Evolutionary conservation across 1,140 invertebrate species (phyloP).

Genomic region (Temnothorax nylanderi): DNA sequence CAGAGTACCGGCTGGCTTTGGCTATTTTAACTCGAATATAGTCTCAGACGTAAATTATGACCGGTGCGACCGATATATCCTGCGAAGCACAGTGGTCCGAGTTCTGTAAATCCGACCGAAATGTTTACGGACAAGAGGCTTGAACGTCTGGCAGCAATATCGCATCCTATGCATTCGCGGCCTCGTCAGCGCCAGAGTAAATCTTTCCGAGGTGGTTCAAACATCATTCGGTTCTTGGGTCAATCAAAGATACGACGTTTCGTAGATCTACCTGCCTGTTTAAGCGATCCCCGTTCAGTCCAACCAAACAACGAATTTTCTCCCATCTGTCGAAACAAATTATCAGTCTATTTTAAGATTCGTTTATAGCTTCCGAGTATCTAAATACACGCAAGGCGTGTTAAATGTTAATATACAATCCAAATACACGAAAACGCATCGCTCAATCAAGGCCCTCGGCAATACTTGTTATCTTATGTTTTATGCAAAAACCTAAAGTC

Average conservation of each 20-base stretch:
- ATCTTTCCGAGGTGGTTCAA: background rate
- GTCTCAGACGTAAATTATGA: constrained; percentile 69
- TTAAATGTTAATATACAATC: constrained; percentile 31
- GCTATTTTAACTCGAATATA: constrained; percentile 66
- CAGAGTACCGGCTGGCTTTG: constrained; percentile 58
- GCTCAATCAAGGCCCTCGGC: background rate
- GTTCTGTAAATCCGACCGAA: constrained; percentile 44
- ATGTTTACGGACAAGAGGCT: constrained; percentile 68
- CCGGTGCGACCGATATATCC: constrained; percentile 70
- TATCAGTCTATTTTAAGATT: background rate
- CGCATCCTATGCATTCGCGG: constrained; percentile 29
- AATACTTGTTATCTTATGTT: background rate
- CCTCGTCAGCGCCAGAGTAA: constrained; percentile 35
- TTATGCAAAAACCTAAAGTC: constrained; percentile 20
- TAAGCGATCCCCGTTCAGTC: background rate
- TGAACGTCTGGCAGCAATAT: constrained; percentile 62
- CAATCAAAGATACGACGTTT: constrained; percentile 14
- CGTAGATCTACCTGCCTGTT: constrained; percentile 6
- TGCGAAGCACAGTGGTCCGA: constrained; percentile 46
- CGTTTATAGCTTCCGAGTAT: background rate
- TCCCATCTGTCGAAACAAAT: constrained; percentile 24
- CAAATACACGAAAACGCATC: background rate
- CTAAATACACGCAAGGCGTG: background rate
- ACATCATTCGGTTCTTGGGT: constrained; percentile 8
- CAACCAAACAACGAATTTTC: background rate